Evolutionary conservation across 2,888 invertebrate species (phyloP), one percentile per base, ranked within the genome.

Genomic region (Nomada fabriciana): DNA sequence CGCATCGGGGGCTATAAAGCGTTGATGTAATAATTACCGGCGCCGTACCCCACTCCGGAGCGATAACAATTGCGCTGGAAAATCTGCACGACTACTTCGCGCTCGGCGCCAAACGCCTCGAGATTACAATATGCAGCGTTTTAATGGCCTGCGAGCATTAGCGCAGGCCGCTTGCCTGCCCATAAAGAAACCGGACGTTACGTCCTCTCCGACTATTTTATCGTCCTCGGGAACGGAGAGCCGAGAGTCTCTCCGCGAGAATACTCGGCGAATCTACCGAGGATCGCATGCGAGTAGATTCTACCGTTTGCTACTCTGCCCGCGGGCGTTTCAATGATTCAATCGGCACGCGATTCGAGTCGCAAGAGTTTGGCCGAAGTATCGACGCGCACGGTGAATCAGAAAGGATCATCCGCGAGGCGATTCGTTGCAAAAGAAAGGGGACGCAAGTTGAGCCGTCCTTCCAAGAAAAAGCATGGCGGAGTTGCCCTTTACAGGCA

Each of bases 401-500:
- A 83, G 61, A 83, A 87, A 86, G 76, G 77, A 86, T 85, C 83
- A 83, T 76, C 52, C 79, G 72, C 52, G 61, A 67, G 42, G 10
- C 23, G 75, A 76, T 82, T 63, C 67, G 70, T 80, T 60, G 80
- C 76, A 42, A 67, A 84, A 82, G 29, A 29, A 63, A 18, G 53
- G n/a, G 42, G 50, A 43, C 36, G 9, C 64, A 11, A 68, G 57
- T 52, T 47, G 7, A 18, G 68, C 55, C 25, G 29, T 50, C 59
- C 70, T 75, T 69, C 52, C 71, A 74, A 67, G 86, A 76, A 85
- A 85, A 81, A 83, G 61, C 64, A 69, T 42, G 77, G 75, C 74
- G 80, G 65, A 72, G 84, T 73, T 77, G 47, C 79, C 80, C 59
- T 88, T 89, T 90, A 90, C 90, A 89, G 90, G 90, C 86, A 87